Evolutionary conservation across 2,113 vertebrate genomes (phyloP), one percentile per base, ranked within the genome.

Genomic region (Tautogolabrus adspersus): DNA sequence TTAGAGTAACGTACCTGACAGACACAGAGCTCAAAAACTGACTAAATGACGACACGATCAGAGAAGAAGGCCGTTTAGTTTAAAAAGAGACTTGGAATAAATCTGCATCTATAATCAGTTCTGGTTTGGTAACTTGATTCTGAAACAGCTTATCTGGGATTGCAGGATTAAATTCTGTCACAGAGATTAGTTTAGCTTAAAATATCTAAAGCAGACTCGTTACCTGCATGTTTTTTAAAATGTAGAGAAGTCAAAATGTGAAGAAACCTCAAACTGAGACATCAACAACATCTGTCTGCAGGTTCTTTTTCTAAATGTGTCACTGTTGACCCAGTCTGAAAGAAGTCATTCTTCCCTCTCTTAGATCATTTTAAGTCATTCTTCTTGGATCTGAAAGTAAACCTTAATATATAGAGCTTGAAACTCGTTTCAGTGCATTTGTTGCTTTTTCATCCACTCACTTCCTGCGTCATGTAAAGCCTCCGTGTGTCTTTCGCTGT

Each of bases 401-500:
- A 10, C 6, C 10, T 8, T 40, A 8, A 10, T 40, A 10, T 5
- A 40, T 26, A 26, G 26, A 26, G 26, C 26, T 40, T 42, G 8
- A 16, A 7, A 7, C 15, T 49, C 16, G 16, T 6, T 18, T 49
- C 1, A 49, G 18, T 49, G 18, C 16, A 3, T 47, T 6, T 49
- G 47, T 55, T 55, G 22, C 46, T 54, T 44, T 56, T 49, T 49
- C 1, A 30, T 47, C 11, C 30, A 16, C 47, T 21, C 12, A 9
- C n/a, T 23, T 0, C 52, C 16, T 30, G 30, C 49, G 37, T 65
- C 10, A 0, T 44, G 44, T 70, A 26, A 62, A 67, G 34, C 58
- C 22, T 26, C 47, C 46, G 8, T 68, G 60, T 78, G 66, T 56
- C 34, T 72, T n/a, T 54, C 60, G 10, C 56, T 61, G 40, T 78